These are phyloP conservation scores for Pampusana beccarii DNA, from an alignment of 2,113 vertebrate genomes.

Conservation along the genomic window DNA sequence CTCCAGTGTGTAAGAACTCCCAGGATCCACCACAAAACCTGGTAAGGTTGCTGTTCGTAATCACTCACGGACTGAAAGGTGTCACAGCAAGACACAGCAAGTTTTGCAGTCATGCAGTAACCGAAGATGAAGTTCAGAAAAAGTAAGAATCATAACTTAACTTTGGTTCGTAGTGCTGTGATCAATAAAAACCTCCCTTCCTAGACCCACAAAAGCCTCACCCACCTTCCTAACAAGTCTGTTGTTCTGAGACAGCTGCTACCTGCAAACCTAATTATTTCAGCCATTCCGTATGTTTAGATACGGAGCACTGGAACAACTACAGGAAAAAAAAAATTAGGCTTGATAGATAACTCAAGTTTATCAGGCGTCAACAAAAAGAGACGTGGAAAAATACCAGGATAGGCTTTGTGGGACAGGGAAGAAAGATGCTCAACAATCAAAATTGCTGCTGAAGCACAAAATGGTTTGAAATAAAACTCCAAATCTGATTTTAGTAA, in stretches of 20 bases:
- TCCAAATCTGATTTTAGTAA: background rate
- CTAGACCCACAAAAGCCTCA: background rate
- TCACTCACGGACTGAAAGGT: background rate
- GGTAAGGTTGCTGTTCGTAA: background rate
- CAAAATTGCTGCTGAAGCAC: background rate
- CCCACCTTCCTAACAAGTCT: background rate
- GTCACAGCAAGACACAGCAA: background rate
- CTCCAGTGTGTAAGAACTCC: background rate
- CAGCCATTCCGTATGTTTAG: background rate
- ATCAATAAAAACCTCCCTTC: background rate
- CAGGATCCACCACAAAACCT: background rate
- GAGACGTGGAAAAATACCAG: background rate
- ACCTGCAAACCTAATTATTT: background rate
- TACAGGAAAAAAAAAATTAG: background rate
- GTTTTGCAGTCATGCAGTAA: background rate
- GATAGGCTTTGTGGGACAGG: background rate
- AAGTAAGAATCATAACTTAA: background rate
- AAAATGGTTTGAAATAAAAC: background rate
- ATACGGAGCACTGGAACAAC: background rate
- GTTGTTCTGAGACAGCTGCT: background rate
- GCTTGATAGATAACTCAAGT: background rate
- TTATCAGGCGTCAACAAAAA: background rate
- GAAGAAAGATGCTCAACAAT: background rate
- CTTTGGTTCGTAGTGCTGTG: background rate
- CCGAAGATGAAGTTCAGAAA: background rate